Conservation (phyloP, 2,113 vertebrate species). For the Nannobrachium achirus region DNA sequence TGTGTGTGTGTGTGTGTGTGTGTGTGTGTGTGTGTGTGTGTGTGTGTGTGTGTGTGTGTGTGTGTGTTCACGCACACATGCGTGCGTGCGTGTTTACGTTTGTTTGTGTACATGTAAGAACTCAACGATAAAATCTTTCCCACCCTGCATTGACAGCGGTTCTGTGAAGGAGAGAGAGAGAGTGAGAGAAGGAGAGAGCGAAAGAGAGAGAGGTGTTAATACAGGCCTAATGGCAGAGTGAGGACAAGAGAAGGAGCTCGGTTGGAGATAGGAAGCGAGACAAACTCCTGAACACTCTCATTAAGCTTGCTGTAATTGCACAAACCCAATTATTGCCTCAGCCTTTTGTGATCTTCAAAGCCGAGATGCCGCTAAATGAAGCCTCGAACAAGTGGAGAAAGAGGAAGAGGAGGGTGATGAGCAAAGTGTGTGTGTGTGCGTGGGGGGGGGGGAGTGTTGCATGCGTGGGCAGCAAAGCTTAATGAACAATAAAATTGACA, state of each 20-base stretch:
- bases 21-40: slow-evolving; percentile 11
- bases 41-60: slow-evolving; percentile 8
- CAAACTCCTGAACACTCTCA: slow-evolving; percentile 75
- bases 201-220: slow-evolving; percentile 47
- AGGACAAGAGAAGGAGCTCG: slow-evolving; percentile 35
- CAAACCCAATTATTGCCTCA: slow-evolving; percentile 83
- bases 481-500: slow-evolving; percentile 83
- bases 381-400: slow-evolving; percentile 64
- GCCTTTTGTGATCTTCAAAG: slow-evolving; percentile 84
- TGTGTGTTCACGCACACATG: no score
- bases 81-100: neutral
- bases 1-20: neutral
- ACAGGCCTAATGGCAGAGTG: slow-evolving; percentile 52
- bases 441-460: neutral
- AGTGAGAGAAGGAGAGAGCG: slow-evolving; percentile 37
- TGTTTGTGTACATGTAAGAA: slow-evolving; percentile 8
- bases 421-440: neutral
- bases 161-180: slow-evolving; percentile 44
- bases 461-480: slow-evolving; percentile 53
- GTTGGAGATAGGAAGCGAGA: slow-evolving; percentile 69
- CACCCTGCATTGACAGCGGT: neutral
- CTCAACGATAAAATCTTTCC: slow-evolving; percentile 43
- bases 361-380: slow-evolving; percentile 77
- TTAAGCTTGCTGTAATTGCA: slow-evolving; percentile 80
- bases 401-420: slow-evolving; percentile 29